Percentiles rank a stretch among this genome's conserved stretches.
These are phyloP conservation scores for Anabacerthia variegaticeps DNA, from an alignment of 2,797 vertebrate genomes.

Conservation along the genomic window DNA sequence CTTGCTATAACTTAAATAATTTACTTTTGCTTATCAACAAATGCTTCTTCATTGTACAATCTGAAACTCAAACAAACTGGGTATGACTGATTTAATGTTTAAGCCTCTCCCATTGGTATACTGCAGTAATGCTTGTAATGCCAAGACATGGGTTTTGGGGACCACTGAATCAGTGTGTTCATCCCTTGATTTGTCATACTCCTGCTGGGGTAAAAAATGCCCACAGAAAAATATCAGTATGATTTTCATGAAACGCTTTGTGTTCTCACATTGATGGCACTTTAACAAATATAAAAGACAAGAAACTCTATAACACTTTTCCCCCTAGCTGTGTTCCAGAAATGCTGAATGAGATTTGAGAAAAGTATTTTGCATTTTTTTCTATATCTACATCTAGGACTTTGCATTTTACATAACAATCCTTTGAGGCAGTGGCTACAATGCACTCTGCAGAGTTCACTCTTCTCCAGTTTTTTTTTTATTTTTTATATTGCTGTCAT, in stretches of 20 bases:
- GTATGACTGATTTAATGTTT: neutral
- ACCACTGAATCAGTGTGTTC: rapidly evolving
- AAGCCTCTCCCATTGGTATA: neutral
- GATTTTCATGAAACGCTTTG: neutral
- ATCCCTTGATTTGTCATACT: neutral
- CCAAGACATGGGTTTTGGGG: neutral
- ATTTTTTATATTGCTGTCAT: neutral
- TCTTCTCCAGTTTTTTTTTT: neutral
- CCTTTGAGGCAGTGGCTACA: neutral
- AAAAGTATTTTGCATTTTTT: neutral
- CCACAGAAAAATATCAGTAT: neutral
- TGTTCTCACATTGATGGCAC: neutral
- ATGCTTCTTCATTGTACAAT: neutral
- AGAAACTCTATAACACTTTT: neutral
- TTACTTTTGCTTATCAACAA: conserved; percentile 20
- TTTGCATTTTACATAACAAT: neutral
- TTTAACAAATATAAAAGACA: neutral
- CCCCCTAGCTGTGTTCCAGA: neutral
- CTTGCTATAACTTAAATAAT: neutral
- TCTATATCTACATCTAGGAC: neutral
- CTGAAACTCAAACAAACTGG: neutral
- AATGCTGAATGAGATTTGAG: neutral
- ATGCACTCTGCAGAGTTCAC: neutral
- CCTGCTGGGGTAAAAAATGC: neutral
- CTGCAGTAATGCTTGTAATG: neutral